These are phyloP conservation scores for Ichneumoninae sp. DNA, from an alignment of 2,888 invertebrate species.

Conservation along the genomic window DNA sequence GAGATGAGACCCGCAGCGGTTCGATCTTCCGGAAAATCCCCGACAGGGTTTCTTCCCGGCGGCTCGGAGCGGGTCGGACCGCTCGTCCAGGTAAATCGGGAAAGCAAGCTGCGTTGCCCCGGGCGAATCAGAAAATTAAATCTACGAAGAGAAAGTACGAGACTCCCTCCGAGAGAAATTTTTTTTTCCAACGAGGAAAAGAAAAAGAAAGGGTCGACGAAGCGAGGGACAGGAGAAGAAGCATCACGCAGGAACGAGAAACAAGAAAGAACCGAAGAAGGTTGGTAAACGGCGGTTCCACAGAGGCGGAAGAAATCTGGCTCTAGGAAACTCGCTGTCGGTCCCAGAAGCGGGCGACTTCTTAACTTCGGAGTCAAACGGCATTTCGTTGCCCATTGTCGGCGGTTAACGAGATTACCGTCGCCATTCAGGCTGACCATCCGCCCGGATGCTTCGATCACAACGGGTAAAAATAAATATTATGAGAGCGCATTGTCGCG, in stretches of 20 bases:
- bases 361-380: conserved; percentile 78
- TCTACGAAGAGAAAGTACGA: conserved; percentile 61
- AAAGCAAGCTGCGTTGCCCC: conserved; percentile 15
- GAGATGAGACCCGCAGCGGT: conserved; percentile 11
- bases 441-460: conserved; percentile 70
- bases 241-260: conserved; percentile 25
- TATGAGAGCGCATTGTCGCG: conserved; percentile 80
- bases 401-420: conserved; percentile 78
- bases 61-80: conserved; percentile 26
- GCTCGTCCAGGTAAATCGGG: conserved; percentile 37
- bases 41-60: conserved; percentile 54
- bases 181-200: conserved; percentile 43
- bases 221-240: neutral
- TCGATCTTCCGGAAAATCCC: conserved; percentile 63
- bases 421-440: conserved; percentile 75
- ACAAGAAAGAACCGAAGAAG: conserved; percentile 25
- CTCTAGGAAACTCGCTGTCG: conserved; percentile 32
- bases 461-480: conserved; percentile 80
- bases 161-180: conserved; percentile 14
- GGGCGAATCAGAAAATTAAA: conserved; percentile 75
- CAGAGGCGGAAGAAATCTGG: conserved; percentile 33
- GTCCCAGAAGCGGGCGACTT: conserved; percentile 62
- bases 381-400: conserved; percentile 73
- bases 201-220: conserved; percentile 32
- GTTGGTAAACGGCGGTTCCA: conserved; percentile 1